phyloP scores from a whole-genome alignment of 64 coral and sea anemone species.

The Cladopsammia gracilis region DNA sequence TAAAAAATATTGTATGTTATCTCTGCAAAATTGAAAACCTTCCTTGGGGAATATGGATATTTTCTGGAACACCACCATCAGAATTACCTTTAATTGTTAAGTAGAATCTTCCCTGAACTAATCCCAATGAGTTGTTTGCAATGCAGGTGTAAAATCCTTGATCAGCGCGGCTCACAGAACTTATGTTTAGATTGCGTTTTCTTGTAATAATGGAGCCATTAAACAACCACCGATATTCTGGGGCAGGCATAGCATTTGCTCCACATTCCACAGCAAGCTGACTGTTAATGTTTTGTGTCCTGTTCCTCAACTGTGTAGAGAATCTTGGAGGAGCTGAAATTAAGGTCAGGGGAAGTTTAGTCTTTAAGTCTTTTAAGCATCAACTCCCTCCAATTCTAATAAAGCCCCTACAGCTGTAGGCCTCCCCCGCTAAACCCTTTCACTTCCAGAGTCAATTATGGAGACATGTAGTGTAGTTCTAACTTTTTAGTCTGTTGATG shows the following conservation, averaged over 20 bases:
- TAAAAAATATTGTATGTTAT: no score
- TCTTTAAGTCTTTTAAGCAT: background rate
- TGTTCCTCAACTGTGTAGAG: conserved; percentile 40
- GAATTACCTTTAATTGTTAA: conserved; percentile 30
- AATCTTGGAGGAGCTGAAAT: conserved; percentile 79
- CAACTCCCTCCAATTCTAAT: no score
- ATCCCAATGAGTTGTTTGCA: conserved; percentile 74
- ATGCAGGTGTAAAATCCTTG: conserved; percentile 80
- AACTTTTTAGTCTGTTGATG: no score
- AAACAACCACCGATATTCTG: conserved; percentile 68
- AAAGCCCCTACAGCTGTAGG: no score
- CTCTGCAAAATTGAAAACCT: no score
- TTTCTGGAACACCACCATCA: no score
- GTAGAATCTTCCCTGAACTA: conserved; percentile 24
- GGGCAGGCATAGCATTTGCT: conserved; percentile 65
- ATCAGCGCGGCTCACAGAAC: conserved; percentile 7
- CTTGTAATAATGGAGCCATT: conserved; percentile 9
- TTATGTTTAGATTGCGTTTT: conserved; percentile 26
- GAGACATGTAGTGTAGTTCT: no score
- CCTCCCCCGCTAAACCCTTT: no score
- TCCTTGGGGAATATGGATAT: no score
- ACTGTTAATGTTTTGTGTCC: conserved; percentile 48
- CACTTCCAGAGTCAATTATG: no score
- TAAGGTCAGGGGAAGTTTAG: background rate
- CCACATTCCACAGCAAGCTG: conserved; percentile 55